Percentiles rank a stretch among this genome's conserved stretches.
These are phyloP conservation scores for Canis aureus DNA, from an alignment of 2,113 vertebrate species.

Conservation along the genomic window DNA sequence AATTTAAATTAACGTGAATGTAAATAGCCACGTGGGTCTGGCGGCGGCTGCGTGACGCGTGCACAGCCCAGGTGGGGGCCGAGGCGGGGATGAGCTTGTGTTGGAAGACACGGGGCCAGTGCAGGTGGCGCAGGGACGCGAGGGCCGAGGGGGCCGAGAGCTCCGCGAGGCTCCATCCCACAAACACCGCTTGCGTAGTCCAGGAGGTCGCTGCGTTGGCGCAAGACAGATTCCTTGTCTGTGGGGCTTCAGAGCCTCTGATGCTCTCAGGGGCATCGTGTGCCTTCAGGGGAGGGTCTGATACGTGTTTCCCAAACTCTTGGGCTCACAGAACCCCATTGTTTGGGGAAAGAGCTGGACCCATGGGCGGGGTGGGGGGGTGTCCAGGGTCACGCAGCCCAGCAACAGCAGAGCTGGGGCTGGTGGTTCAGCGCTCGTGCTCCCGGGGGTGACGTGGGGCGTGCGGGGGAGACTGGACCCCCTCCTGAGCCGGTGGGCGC, in stretches of 20 bases:
- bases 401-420: not conserved
- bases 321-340: not conserved
- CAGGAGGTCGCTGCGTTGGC: not conserved
- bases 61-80: too few species aligned
- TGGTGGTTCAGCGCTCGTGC: not conserved
- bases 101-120: not conserved
- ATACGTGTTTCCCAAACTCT: not conserved
- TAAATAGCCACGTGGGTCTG: rapidly evolving
- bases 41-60: too few species aligned
- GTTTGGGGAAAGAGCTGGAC: not conserved
- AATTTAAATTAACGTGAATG: not conserved
- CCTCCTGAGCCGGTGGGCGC: not conserved
- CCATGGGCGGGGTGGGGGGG: too few species aligned
- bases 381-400: not conserved
- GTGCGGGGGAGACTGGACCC: not conserved
- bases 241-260: not conserved
- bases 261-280: rapidly evolving
- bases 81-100: not conserved
- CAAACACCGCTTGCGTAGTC: not conserved
- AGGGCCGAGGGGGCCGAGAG: not conserved
- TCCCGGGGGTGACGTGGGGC: not conserved
- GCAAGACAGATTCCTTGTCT: not conserved
- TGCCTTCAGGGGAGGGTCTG: not conserved
- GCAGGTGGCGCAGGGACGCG: not conserved
- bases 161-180: not conserved